phyloP scores from a whole-genome alignment of 2,113 vertebrate genomes.

The Corythornis vintsioides region DNA sequence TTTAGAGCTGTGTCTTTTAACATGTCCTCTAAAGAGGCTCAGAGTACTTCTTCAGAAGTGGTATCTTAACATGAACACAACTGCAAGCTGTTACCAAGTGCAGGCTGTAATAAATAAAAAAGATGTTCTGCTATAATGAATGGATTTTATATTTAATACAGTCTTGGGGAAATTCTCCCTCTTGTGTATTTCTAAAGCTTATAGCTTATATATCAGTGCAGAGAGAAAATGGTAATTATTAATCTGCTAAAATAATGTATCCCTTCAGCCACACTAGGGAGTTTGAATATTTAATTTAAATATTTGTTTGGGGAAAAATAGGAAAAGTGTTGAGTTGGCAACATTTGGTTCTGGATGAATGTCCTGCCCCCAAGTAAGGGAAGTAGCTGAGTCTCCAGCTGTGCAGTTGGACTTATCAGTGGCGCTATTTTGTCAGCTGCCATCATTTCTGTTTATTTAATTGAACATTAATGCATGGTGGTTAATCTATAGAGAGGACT shows the following conservation, averaged over 20 bases:
- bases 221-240: constrained; percentile 1
- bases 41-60: neutral
- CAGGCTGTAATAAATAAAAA: neutral
- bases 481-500: neutral
- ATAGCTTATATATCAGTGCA: neutral
- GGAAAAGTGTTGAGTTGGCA: neutral
- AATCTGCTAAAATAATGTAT: neutral
- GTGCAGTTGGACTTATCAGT: neutral
- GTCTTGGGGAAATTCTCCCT: neutral
- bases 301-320: neutral
- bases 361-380: neutral
- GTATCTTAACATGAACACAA: neutral
- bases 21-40: neutral
- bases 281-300: neutral
- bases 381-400: neutral
- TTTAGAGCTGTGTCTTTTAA: neutral
- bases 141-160: neutral
- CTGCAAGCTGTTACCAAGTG: neutral
- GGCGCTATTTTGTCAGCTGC: neutral
- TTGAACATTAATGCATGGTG: neutral
- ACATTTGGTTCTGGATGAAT: neutral
- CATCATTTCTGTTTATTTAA: neutral
- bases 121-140: neutral
- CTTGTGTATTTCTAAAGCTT: neutral
- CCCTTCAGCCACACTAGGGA: neutral